Evolutionary conservation across 2,888 invertebrate genomes (phyloP), one percentile per base, ranked within the genome.

Genomic region (Coenonympha glycerion): DNA sequence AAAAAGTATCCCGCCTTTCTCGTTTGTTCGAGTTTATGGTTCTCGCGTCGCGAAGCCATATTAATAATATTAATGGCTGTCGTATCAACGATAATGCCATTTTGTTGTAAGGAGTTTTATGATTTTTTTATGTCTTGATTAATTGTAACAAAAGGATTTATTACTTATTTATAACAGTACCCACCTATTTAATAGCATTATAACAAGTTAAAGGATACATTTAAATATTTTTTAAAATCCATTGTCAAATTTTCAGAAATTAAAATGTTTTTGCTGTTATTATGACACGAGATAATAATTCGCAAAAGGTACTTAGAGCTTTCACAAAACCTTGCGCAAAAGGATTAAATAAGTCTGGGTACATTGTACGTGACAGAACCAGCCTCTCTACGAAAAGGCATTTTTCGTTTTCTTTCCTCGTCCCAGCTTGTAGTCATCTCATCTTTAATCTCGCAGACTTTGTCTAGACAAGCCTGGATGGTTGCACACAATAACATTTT

Each of bases 1-100:
- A 85, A 86, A 85, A 86, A 84, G 79, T 83, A 84, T 79, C 83
- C 86, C 87, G 87, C 87, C 87, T 86, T 84, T 84, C 83, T 85
- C 80, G 79, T 87, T 86, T 85, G 83, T 83, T 80, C 76, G 78
- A 82, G 74, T 85, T 85, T 86, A 85, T 82, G 78, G 76, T 77
- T 69, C 75, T 73, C 64, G 72, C 77, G 73, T 78, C 69, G 71
- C 69, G 80, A 78, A 74, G 73, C 76, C 80, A 70, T 83, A 84
- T 80, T 85, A 82, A 83, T 83, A 79, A 75, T 83, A 80, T 83
- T 84, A 83, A 84, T 84, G 79, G 80, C 71, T 70, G 73, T 75
- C 73, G 69, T 73, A 79, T 79, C 72, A 76, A 71, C 77, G 74
- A 79, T 72, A 68, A 69, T 65, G 71, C 66, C 70, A 66, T 66